Conservation (phyloP, 2,797 vertebrate species). For the Sphenodon punctatus region DNA sequence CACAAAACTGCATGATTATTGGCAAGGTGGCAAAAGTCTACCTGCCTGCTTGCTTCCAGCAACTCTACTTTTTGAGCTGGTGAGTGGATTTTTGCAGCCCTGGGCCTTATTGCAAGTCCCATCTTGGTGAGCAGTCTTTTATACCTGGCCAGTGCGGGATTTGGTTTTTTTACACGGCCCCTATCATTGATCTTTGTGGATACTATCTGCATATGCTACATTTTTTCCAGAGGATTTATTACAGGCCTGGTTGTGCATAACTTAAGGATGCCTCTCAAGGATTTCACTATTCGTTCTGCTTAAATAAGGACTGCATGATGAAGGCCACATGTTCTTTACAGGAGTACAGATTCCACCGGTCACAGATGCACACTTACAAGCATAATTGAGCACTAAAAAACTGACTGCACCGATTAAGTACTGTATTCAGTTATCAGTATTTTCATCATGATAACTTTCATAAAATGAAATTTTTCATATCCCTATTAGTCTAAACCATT, state of each 20-base stretch:
- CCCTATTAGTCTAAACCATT: neutral
- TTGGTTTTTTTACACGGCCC: no score
- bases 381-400: neutral
- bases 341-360: neutral
- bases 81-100: no score
- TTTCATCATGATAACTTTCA: neutral
- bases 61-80: no score
- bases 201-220: neutral
- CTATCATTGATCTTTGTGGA: slow-evolving; percentile 43
- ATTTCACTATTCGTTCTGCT: slow-evolving; percentile 6
- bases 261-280: no score
- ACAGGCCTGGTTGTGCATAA: no score
- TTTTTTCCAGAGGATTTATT: neutral
- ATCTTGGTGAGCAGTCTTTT: no score
- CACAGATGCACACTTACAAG: neutral
- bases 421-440: neutral
- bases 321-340: neutral
- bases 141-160: no score
- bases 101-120: no score
- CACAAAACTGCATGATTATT: slow-evolving; percentile 36
- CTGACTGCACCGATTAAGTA: neutral
- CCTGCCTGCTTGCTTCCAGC: no score
- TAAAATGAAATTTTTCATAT: neutral
- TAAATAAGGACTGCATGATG: neutral
- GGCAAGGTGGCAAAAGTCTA: neutral